These are phyloP conservation scores for Hypselothyrea guttata DNA, from an alignment of 2,888 invertebrate species.

Conservation along the genomic window DNA sequence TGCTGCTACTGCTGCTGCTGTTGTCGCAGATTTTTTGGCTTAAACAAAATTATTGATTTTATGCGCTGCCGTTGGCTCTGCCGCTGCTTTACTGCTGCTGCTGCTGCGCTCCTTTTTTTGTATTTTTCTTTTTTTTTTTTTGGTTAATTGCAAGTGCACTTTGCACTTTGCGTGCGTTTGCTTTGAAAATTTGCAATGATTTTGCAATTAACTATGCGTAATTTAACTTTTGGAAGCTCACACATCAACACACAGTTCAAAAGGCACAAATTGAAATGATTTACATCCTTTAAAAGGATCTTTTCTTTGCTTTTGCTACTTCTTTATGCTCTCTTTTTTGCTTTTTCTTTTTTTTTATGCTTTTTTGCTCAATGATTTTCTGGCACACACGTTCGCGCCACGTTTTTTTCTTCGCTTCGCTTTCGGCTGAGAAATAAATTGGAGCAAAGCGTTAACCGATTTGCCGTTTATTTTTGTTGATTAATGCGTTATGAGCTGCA, in stretches of 20 bases:
- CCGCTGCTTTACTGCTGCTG: slow-evolving; percentile 3
- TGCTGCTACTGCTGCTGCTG: slow-evolving; percentile 45
- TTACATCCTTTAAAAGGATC: slow-evolving; percentile 69
- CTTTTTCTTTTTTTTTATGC: slow-evolving; percentile 11
- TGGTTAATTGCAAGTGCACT: slow-evolving; percentile 52
- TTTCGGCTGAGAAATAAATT: slow-evolving; percentile 8
- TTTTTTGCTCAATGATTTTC: slow-evolving; percentile 47
- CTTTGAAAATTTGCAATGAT: slow-evolving; percentile 6
- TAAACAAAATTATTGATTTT: slow-evolving; percentile 73
- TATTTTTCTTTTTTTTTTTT: slow-evolving; percentile 30
- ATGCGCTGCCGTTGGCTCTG: slow-evolving; percentile 43
- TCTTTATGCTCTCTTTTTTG: slow-evolving; percentile 9
- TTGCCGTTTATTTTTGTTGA: no score
- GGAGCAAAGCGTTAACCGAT: no score
- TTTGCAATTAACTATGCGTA: slow-evolving; percentile 1
- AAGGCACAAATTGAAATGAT: slow-evolving; percentile 70
- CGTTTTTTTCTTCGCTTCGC: slow-evolving; percentile 27
- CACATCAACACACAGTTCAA: slow-evolving; percentile 29
- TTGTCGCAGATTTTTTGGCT: slow-evolving; percentile 54
- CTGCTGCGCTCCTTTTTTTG: slow-evolving; percentile 28
- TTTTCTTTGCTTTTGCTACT: slow-evolving; percentile 29
- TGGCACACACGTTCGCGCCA: slow-evolving; percentile 65
- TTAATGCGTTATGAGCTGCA: no score
- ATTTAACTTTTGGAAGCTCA: slow-evolving; percentile 22
- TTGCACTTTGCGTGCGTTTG: slow-evolving; percentile 15